Base-by-base conservation (phyloP, 2,797 vertebrate genomes). In the Microctenopoma lineatum region DNA sequence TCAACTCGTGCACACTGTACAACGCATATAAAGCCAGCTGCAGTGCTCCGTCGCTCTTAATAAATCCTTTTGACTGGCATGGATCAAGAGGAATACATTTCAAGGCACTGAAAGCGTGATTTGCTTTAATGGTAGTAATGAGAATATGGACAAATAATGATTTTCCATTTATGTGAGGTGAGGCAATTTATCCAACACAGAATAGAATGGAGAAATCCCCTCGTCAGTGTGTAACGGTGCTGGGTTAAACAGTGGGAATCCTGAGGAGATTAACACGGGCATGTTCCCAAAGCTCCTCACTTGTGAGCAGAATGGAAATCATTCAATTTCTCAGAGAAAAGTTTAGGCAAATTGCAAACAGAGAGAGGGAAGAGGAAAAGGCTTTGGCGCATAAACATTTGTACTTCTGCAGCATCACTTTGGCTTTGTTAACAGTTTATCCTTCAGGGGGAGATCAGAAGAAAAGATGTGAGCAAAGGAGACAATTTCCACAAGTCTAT, bases 251-350 rank as follows among this genome's bases (percentile, higher is more conserved):
- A 42, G 67, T 61, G 57, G 70, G 65, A 79, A 79, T 82, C 80
- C 81, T 73, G 73, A 75, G 62, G 57, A 87, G 88, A 91, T 90
- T 89, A 89, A 82, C 61, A 59, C 39, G 29, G 65, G 46, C 80
- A 50, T 57, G 59, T 61, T 86, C 67, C 63, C 66, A 73, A 75
- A 80, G 80, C 77, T 70, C 70, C 66, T 71, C 50, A 68, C 47
- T 74, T 18, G 36, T 82, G 67, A 76, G 71, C 61, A 79, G 81
- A 90, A 83, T 83, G 82, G 84, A 91, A 89, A 84, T 86, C 73
- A 67, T 83, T 79, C 87, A 80, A 78, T 87, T 87, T 92, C 67
- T 76, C 59, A n/a, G 59, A 73, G 73, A 80, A 82, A 88, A 85
- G 72, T 90, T 90, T 26, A 66, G 52, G 77, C 65, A 84, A 86